Evolutionary conservation across 2,113 vertebrate species (phyloP), one percentile per base, ranked within the genome.

Genomic region (Aegotheles bennettii): DNA sequence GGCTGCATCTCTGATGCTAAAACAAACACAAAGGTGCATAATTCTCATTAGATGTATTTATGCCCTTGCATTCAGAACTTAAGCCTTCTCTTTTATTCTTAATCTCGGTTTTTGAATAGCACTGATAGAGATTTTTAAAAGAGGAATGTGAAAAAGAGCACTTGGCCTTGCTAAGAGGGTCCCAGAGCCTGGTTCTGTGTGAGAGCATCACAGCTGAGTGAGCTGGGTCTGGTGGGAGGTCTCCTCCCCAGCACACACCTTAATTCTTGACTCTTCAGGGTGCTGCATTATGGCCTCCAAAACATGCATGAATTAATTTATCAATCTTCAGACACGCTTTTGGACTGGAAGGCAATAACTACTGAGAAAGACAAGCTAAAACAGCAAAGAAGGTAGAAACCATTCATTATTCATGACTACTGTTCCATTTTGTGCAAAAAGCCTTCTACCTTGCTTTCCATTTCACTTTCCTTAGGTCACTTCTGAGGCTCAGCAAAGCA

Each of bases 361-460:
- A 24, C 29, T 20, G 35, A 38, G 60, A 77, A 87, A 86, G 33
- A 31, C 0, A 5, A 89, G 61, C 16, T 91, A 69, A 95, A 96
- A 60, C 2, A n/a, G 87, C 85, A 81, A 70, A 57, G 80, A 87
- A 90, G 73, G 76, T 75, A 78, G 45, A 79, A 74, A 61, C 56
- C 60, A 53, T 93, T 70, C 26, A 81, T 78, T 93, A 89, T 84
- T 90, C 43, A 95, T 38, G 45, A 12, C 25, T 18, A 1, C 35
- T 51, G 36, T 36, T 86, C 42, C 88, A 68, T 84, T 91, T 74
- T 92, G 84, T n/a, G 81, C 53, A 87, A 89, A 93, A 92, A 92
- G 77, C 89, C 16, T 89, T 84, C 85, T 75, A 42, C 83, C 48
- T 90, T 33, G 43, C 68, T 89, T 85, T 85, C 60, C 63, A 54